Evolutionary conservation across 2,113 vertebrate genomes (phyloP), one percentile per base, ranked within the genome.

Genomic region (Nanorana parkeri): DNA sequence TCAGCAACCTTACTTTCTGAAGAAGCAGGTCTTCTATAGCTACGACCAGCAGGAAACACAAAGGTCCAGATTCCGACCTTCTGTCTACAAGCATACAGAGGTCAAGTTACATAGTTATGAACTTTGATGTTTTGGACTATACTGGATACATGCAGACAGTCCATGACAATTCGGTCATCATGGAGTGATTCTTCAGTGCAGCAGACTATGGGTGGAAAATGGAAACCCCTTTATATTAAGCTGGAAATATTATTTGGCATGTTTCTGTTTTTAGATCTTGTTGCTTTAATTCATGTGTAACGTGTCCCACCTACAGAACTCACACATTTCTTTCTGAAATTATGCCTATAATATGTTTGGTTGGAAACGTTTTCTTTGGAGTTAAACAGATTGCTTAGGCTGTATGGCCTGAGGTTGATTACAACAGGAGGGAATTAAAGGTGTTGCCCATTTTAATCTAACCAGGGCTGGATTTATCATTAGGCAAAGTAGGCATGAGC

Each of bases 211-310:
- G 21, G 19, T 29, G 28, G 3, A 72, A 73, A 28, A 23, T 15
- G 24, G 2, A 32, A 21, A 36, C 52, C 68, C 47, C 6, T 5
- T 29, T 66, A 32, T 32, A 19, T 36, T 16, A 66, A 66, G 7
- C 23, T 17, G 4, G 51, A 4, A 54, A 72, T 23, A 3, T 17
- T 17, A n/a, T 23, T 69, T 26, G 23, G 7, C 16, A 21, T 73
- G 24, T 56, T 24, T 74, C 28, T 73, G 16, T 60, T 79, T 79
- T 60, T 80, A 47, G 41, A 13, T 10, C 26, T 32, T 74, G 36
- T 55, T 54, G 24, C 5, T 11, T 72, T 54, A 17, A 17, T 15
- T 47, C 32, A 69, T 24, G 5, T 10, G 15, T 20, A 65, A 32
- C 8, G 16, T 15, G 17, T 28, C 10, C 15, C 2, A 72, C 17